Base-by-base conservation (phyloP, 2,888 invertebrate genomes). In the Cistogaster globosa region DNA sequence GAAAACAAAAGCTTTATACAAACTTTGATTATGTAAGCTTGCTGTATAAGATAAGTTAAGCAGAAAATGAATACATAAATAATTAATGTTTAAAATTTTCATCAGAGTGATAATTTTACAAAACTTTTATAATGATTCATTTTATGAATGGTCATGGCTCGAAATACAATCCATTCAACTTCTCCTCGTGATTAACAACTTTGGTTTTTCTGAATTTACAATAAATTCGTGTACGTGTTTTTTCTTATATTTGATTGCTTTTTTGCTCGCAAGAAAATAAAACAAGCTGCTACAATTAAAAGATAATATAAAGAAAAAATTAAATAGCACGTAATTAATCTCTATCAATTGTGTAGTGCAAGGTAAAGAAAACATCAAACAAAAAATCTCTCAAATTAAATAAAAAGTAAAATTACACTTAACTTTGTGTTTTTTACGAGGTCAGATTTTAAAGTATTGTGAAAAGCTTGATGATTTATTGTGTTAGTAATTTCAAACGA, bases 311-410 rank as follows among this genome's bases (percentile, higher is more conserved):
- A 81, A 71, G 12, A 57, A 79, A 71, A 71, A 84, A 58, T n/a
- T 81, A 80, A 77, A 72, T 80, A 84, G 74, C 84, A 85, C 84
- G 81, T 85, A 85, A 85, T 81, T 63, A 85, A 81, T 81, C 77
- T 85, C 65, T 32, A 36, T 63, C 18, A 58, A 55, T 62, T 67
- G 53, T 20, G 57, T 57, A 72, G 69, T 62, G 68, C 51, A 71
- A 58, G 68, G 51, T 53, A 74, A 60, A 80, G 45, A 55, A 65
- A 32, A 69, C 69, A 67, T 36, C 45, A 67, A 26, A 74, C 32
- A 57, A 65, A 45, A 82, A 55, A 81, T 16, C 11, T n/a, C 18
- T 26, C 7, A 67, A 45, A 75, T 42, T 18, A 68, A 53, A 69
- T 26, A 45, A 75, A 83, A 57, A 83, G 26, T 60, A 60, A 68